A percentile compares a stretch with the other conserved stretches of the same genome.
These are phyloP conservation scores for Terrapene triunguis DNA, from an alignment of 2,113 vertebrate genomes.

Conservation along the genomic window DNA sequence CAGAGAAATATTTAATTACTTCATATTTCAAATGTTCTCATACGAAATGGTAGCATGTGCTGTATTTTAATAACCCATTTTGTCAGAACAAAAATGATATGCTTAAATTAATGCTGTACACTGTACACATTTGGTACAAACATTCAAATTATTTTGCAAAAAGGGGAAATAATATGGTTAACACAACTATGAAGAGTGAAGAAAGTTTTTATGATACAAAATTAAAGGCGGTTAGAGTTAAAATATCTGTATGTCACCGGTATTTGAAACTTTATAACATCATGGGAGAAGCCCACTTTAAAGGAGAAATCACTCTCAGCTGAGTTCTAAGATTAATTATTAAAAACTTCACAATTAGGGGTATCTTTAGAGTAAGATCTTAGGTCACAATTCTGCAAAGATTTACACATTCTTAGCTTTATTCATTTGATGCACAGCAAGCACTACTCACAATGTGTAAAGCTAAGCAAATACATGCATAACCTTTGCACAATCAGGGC, in stretches of 20 bases:
- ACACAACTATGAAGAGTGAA: not conserved
- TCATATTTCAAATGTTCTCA: conserved; percentile 35
- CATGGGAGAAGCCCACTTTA: not conserved
- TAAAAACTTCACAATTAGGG: not conserved
- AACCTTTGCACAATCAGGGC: conserved; percentile 1
- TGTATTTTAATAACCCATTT: conserved; percentile 13
- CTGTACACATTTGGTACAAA: not conserved
- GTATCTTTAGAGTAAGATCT: not conserved
- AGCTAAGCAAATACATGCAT: not conserved
- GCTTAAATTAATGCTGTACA: not conserved
- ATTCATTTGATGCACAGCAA: not conserved
- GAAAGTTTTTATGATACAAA: not conserved
- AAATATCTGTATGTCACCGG: not conserved
- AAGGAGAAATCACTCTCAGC: not conserved
- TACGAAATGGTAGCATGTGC: not conserved
- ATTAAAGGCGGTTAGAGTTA: not conserved
- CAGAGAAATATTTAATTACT: conserved; percentile 17
- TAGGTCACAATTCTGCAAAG: not conserved
- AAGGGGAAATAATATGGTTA: not conserved
- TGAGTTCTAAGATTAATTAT: conserved; percentile 37
- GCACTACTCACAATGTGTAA: not conserved
- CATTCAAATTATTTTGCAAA: conserved; percentile 9
- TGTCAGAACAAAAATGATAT: conserved; percentile 20
- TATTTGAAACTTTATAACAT: conserved; percentile 3
- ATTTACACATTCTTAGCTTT: not conserved